Evolutionary conservation across 2,113 vertebrate genomes (phyloP).

Genomic region (Anarhynchus alexandrinus): DNA sequence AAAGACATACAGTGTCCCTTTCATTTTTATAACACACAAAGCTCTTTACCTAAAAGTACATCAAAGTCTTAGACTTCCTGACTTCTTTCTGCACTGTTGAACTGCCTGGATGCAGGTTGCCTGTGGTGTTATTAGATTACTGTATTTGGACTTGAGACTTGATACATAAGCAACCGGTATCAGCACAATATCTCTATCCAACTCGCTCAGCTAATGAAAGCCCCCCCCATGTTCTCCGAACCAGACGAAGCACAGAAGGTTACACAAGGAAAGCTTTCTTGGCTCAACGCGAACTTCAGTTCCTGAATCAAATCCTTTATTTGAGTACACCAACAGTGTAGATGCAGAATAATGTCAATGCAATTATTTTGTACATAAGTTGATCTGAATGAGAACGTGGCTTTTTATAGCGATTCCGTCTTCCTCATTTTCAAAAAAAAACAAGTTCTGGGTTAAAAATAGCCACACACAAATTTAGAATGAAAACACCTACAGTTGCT

Average conservation of each 20-base stretch:
- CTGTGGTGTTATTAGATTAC: not conserved
- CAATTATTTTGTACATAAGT: not conserved
- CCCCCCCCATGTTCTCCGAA: not conserved
- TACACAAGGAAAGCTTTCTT: not conserved
- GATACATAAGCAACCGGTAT: not conserved
- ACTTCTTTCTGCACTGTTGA: not conserved
- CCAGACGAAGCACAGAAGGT: not conserved
- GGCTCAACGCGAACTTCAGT: not conserved
- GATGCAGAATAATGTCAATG: not conserved
- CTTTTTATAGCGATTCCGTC: not conserved
- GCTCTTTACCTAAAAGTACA: not conserved
- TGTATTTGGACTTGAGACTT: not conserved
- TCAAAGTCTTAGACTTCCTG: not conserved
- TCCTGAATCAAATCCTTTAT: not conserved
- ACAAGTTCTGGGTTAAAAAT: not conserved
- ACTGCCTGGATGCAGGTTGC: not conserved
- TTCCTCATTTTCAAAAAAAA: not conserved
- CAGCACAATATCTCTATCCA: not conserved
- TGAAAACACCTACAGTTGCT: not conserved
- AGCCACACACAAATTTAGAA: not conserved
- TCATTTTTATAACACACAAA: slow-evolving; percentile 16
- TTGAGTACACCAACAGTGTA: accelerated
- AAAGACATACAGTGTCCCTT: not conserved
- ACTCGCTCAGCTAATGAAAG: not conserved
- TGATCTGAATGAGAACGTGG: not conserved